Evolutionary conservation across 2,797 vertebrate genomes (phyloP), one percentile per base, ranked within the genome.

Genomic region (Euthynnus affinis): DNA sequence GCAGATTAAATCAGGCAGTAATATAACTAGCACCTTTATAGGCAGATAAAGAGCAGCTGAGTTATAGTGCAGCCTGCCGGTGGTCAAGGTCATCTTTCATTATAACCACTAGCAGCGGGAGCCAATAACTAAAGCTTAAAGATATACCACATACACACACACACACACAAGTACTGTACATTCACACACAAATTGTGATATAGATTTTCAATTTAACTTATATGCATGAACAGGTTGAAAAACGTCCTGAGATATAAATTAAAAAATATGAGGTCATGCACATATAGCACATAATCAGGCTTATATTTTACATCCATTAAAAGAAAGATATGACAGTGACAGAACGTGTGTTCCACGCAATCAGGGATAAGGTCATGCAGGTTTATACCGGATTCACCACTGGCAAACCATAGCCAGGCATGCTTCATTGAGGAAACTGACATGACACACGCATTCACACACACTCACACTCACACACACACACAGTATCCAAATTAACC

Each of bases 31-130:
- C 79, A 85, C 80, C 65, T 94, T 92, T 92, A 92, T 86, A 78
- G 80, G 74, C 81, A 83, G 84, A 90, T 85, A 89, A 89, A 90
- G 83, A 90, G 73, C 80, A 80, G 82, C 74, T 87, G 89, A 93
- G 82, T 90, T 93, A 91, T 71, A 80, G 86, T 29, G 71, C 81
- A 68, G 85, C 77, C 84, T 84, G 86, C 89, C 86, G 84, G 64
- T 56, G 70, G 85, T 74, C 91, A 94, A 93, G 92, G 89, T 91
- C 87, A 88, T 81, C 81, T 86, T 89, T 91, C 83, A 90, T 91
- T 87, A 85, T 80, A 82, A 88, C 74, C 82, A 79, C 74, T 42
- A 55, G 74, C 69, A 79, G 69, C 18, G 62, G 67, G 73, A 78
- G 80, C 80, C 81, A 77, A 78, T 63, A 84, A 78, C 83, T 59